Evolutionary conservation across 2,888 invertebrate species (phyloP).

Genomic region (Isoperla grammatica): DNA sequence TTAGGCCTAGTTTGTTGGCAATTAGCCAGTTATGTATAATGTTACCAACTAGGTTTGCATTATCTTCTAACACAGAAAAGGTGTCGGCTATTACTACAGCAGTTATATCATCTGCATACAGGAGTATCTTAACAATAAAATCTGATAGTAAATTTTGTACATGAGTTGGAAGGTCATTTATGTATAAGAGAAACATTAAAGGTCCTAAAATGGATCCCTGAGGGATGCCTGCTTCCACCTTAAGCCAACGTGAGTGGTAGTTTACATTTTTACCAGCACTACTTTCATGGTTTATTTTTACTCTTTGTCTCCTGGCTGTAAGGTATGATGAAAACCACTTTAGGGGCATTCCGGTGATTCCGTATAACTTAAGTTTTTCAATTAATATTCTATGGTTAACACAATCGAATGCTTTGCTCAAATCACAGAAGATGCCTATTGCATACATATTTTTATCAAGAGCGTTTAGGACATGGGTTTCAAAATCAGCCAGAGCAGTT

Average conservation of each 20-base stretch:
- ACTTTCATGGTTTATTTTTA: neutral
- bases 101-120: slow-evolving; percentile 1
- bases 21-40: too few species aligned
- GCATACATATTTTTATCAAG: slow-evolving; percentile 1
- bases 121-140: neutral
- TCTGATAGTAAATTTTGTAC: too few species aligned
- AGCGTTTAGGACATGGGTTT: neutral
- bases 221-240: neutral
- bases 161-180: neutral
- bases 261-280: neutral
- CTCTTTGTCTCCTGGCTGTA: slow-evolving; percentile 3
- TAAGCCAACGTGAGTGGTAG: neutral
- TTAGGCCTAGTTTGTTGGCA: too few species aligned
- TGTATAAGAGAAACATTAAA: neutral
- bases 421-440: slow-evolving; percentile 18
- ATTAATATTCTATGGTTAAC: slow-evolving; percentile 19
- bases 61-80: neutral
- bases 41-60: too few species aligned
- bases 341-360: slow-evolving; percentile 9
- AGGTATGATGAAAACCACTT: slow-evolving; percentile 18
- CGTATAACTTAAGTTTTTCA: slow-evolving; percentile 13
- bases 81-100: neutral
- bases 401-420: slow-evolving; percentile 24
- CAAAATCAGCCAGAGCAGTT: slow-evolving; percentile 9
- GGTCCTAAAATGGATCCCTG: slow-evolving; percentile 6